Evolutionary conservation across 30 jellyfish, hydroid and myxozoan species (phyloP).

Genomic region (Turritopsis dohrnii): DNA sequence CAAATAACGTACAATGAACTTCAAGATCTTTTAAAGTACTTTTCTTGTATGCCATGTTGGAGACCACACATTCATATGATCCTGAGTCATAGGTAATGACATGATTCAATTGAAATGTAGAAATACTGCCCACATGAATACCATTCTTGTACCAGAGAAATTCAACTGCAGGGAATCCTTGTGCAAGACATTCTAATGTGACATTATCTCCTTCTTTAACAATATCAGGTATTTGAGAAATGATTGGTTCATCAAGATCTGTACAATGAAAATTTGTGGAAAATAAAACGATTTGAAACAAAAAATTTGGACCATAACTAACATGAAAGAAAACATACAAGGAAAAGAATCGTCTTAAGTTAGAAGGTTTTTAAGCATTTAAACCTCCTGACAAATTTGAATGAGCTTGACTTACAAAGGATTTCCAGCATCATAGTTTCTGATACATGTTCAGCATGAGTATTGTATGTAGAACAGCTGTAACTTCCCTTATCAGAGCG

Average conservation of each 20-base stretch:
- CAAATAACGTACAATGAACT: neutral
- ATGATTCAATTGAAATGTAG: neutral
- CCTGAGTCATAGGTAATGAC: neutral
- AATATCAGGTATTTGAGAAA: neutral
- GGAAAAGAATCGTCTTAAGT: too few species aligned
- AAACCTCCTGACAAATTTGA: too few species aligned
- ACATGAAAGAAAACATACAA: too few species aligned
- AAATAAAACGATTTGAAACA: too few species aligned
- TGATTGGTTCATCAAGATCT: neutral
- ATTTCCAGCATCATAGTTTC: neutral
- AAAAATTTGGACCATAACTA: too few species aligned
- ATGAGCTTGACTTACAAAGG: neutral
- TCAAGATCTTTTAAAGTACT: neutral
- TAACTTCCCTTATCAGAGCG: neutral
- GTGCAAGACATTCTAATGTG: neutral
- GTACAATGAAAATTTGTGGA: neutral
- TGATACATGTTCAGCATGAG: neutral
- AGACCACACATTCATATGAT: neutral
- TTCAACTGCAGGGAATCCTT: neutral
- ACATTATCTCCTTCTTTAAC: neutral
- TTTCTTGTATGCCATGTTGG: neutral
- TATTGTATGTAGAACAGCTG: neutral
- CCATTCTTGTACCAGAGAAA: neutral
- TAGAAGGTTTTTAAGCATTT: too few species aligned
- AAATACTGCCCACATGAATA: neutral